These are phyloP conservation scores for Tachypleus tridentatus DNA, from an alignment of 1,140 invertebrate genomes.

Conservation along the genomic window DNA sequence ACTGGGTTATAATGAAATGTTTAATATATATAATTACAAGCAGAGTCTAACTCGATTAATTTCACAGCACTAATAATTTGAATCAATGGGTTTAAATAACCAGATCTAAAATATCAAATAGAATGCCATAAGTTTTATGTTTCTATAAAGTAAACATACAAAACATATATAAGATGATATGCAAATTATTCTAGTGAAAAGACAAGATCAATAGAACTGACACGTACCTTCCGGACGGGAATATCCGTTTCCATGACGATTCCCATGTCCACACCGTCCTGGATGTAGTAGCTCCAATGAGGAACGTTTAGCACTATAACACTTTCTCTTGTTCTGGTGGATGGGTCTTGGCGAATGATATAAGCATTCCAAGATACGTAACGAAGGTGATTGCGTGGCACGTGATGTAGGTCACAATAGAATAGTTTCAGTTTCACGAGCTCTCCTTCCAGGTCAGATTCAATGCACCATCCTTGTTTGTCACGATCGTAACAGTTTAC, in stretches of 20 bases:
- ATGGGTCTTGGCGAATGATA: slow-evolving; percentile 38
- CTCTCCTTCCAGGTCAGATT: slow-evolving; percentile 63
- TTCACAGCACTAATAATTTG: too few species aligned
- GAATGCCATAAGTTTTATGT: too few species aligned
- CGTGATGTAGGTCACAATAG: slow-evolving; percentile 72
- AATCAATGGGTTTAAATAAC: too few species aligned
- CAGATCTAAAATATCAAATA: too few species aligned
- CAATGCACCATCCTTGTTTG: slow-evolving; percentile 68
- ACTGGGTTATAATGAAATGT: too few species aligned
- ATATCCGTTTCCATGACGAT: slow-evolving; percentile 73
- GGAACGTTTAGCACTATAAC: slow-evolving; percentile 56
- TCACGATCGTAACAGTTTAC: slow-evolving; percentile 70
- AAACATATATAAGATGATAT: too few species aligned
- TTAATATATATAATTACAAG: too few species aligned
- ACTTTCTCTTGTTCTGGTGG: slow-evolving; percentile 19
- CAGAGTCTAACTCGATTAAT: too few species aligned
- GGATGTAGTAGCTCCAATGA: slow-evolving; percentile 70
- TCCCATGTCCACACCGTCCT: slow-evolving; percentile 66
- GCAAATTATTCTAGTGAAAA: too few species aligned
- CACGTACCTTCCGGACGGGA: slow-evolving; percentile 35
- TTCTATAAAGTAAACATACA: too few species aligned
- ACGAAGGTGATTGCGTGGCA: slow-evolving; percentile 61
- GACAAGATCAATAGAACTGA: too few species aligned
- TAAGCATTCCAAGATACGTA: slow-evolving; percentile 71
- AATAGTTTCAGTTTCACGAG: slow-evolving; percentile 56